These are phyloP conservation scores for Contarinia nasturtii DNA, from an alignment of 1,140 invertebrate genomes.

Conservation along the genomic window DNA sequence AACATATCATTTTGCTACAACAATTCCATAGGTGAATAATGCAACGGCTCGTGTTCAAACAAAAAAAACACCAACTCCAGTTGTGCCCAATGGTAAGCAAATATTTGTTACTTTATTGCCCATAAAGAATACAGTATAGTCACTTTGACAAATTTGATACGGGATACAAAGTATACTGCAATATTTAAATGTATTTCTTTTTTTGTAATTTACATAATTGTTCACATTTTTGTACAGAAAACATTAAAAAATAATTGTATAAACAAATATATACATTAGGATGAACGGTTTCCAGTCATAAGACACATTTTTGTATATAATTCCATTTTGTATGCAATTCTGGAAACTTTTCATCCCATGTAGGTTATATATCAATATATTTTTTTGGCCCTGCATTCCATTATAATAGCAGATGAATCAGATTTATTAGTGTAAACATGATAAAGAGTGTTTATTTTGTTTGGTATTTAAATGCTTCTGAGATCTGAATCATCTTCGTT, in stretches of 20 bases:
- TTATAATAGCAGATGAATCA: too few relatives aligned
- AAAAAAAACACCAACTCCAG: constrained; percentile 71
- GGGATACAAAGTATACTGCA: neutral
- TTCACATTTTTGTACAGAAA: constrained; percentile 4
- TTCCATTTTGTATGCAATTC: too few relatives aligned
- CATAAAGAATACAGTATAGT: too few relatives aligned
- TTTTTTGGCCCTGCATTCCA: too few relatives aligned
- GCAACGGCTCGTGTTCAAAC: constrained; percentile 93
- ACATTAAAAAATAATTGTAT: constrained; percentile 5
- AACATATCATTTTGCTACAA: too few relatives aligned
- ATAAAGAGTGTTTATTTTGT: neutral
- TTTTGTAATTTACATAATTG: constrained; percentile 10
- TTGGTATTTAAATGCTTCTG: neutral
- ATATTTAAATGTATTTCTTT: neutral
- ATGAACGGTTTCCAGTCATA: too few relatives aligned
- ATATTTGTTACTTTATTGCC: constrained; percentile 5
- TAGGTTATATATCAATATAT: too few relatives aligned
- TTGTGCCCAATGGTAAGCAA: constrained; percentile 76
- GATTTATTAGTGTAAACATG: neutral
- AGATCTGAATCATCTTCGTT: neutral
- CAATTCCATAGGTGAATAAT: constrained; percentile 79
- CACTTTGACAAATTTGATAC: neutral
- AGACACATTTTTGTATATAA: too few relatives aligned
- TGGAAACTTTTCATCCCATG: too few relatives aligned
- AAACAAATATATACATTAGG: too few relatives aligned